Evolutionary conservation across 1,140 invertebrate species (phyloP), one percentile per base, ranked within the genome.

Genomic region (Zophobas morio): DNA sequence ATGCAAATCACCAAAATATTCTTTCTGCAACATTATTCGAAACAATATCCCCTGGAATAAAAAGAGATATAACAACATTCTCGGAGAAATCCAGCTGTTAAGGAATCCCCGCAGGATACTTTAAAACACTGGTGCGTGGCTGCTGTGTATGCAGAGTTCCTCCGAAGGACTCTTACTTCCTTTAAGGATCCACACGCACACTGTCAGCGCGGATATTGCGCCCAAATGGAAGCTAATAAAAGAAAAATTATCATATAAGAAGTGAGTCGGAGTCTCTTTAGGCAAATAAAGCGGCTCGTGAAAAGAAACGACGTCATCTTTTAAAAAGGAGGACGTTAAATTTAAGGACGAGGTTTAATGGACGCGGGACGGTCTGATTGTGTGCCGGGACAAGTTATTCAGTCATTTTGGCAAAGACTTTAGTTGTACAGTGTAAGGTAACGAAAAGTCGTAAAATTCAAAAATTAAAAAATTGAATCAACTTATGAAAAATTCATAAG

Each of bases 51-150:
- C 20, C 49, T n/a, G 60, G 60, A 66, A 66, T 66, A 66, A 66
- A 46, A 66, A 66, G 60, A 66, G 60, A 66, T 66, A 66, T 66
- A 66, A 66, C 60, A 66, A 42, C 60, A 66, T 66, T 66, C 60
- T 33, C 60, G 60, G 37, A 40, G 60, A 66, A 66, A 66, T 66
- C 60, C 60, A 42, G 60, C 60, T 66, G 60, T 66, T 66, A 66
- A 42, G 60, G 33, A 66, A 66, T 39, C 60, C 60, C 60, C 60
- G 37, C 60, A 66, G 60, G 60, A 66, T 66, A 66, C 60, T 66
- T 66, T 66, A 66, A 40, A 42, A 66, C 37, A 66, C n/a, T 42
- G 60, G 37, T 66, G 60, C 60, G 60, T 66, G 60, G 60, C 37
- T 66, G 60, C 60, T 66, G 60, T 66, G 60, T 66, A 66, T 66